Conservation (phyloP, 2,113 vertebrate genomes). For the Sinocyclocheilus anshuiensis region DNA sequence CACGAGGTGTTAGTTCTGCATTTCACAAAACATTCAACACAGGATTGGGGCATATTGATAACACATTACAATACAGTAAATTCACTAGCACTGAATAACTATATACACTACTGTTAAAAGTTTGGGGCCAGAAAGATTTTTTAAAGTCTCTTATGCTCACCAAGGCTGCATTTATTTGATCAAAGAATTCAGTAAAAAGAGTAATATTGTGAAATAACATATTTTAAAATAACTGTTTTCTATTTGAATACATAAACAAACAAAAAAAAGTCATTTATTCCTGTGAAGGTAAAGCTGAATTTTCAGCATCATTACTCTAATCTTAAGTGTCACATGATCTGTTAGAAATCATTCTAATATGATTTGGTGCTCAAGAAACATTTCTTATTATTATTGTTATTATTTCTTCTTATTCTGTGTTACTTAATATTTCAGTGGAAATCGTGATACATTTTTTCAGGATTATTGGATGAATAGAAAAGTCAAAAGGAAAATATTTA, state of each 20-base stretch:
- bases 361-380: not conserved
- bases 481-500: not conserved
- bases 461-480: not conserved
- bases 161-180: not conserved
- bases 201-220: not conserved
- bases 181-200: not conserved
- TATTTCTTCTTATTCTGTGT: too few species aligned
- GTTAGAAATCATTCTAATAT: not conserved
- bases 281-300: not conserved
- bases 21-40: constrained; percentile 6
- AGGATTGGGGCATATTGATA: not conserved
- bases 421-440: too few species aligned
- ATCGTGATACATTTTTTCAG: too few species aligned
- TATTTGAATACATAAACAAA: not conserved
- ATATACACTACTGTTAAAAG: not conserved
- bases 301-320: not conserved
- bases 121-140: not conserved
- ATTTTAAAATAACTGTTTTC: not conserved
- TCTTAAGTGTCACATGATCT: not conserved
- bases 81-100: not conserved
- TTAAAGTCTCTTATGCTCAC: not conserved
- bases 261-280: not conserved
- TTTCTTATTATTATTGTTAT: not conserved
- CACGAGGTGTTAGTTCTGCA: not conserved
- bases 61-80: not conserved